A percentile compares a stretch with the other conserved stretches of the same genome.
Conservation (phyloP, 2,888 invertebrate species). For the Seira musarum region DNA sequence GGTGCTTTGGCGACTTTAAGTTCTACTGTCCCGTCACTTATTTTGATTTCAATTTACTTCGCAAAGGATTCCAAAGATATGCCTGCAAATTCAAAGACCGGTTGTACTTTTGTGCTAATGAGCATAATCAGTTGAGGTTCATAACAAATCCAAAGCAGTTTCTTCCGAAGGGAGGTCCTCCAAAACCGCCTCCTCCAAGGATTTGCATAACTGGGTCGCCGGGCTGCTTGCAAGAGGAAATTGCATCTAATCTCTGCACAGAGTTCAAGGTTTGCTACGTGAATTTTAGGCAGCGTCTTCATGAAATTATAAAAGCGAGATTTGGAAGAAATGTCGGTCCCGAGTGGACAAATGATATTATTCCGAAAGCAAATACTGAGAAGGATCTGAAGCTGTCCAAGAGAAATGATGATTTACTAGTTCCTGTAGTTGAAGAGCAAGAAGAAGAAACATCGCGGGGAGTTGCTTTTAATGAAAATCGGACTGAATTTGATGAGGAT, state of each 20-base stretch:
- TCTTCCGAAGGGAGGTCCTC: constrained; percentile 36
- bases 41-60: constrained; percentile 75
- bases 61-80: constrained; percentile 74
- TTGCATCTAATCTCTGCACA: constrained; percentile 48
- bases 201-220: constrained; percentile 67
- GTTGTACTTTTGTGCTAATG: constrained; percentile 54
- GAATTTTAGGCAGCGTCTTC: constrained; percentile 64
- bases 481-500: background rate
- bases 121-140: constrained; percentile 39
- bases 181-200: constrained; percentile 54
- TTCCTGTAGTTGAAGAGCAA: background rate
- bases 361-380: background rate
- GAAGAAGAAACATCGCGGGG: background rate
- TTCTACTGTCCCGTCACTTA: constrained; percentile 79
- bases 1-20: constrained; percentile 76
- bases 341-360: constrained; percentile 37
- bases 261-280: constrained; percentile 60
- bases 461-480: no score
- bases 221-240: constrained; percentile 62
- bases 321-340: constrained; percentile 62
- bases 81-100: constrained; percentile 56
- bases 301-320: constrained; percentile 60
- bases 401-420: constrained; percentile 33
- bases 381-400: background rate
- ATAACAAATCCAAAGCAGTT: constrained; percentile 46